phyloP scores from a whole-genome alignment of 2,888 invertebrate species.

The Lathronympha strigana region DNA sequence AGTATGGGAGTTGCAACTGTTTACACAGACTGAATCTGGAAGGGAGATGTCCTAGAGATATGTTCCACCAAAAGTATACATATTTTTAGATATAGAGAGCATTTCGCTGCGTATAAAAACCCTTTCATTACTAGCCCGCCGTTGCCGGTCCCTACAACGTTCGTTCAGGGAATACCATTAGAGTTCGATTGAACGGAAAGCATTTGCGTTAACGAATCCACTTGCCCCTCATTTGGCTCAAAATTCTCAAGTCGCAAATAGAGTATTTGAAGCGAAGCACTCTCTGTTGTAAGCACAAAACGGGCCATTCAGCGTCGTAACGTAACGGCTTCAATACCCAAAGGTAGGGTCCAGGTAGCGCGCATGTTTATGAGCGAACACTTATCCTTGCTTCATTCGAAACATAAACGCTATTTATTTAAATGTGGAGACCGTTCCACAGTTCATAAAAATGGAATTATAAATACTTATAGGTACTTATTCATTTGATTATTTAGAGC shows the following conservation, averaged over 20 bases:
- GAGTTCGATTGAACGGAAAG: conserved; percentile 57
- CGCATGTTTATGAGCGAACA: conserved; percentile 27
- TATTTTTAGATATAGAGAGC: conserved; percentile 19
- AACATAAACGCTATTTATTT: conserved; percentile 20
- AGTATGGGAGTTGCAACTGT: no score
- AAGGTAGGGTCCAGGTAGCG: conserved; percentile 29
- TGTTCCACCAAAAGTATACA: background rate
- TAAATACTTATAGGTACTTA: no score
- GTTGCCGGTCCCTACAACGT: conserved; percentile 39
- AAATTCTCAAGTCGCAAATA: conserved; percentile 48
- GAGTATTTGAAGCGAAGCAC: conserved; percentile 33
- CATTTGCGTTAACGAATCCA: conserved; percentile 59
- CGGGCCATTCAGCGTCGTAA: conserved; percentile 41
- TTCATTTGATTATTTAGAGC: no score
- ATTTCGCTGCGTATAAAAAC: conserved; percentile 35
- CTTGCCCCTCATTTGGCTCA: conserved; percentile 50
- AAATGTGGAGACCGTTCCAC: conserved; percentile 21
- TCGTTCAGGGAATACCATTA: conserved; percentile 57
- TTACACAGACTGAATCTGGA: background rate
- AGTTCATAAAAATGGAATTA: background rate
- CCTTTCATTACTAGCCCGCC: conserved; percentile 41
- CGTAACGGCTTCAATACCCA: conserved; percentile 21
- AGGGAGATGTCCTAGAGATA: background rate
- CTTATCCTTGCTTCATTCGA: conserved; percentile 30
- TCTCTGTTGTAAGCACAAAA: conserved; percentile 48